These are phyloP conservation scores for Elaphurus davidianus DNA, from an alignment of 2,113 vertebrate genomes.

Conservation along the genomic window DNA sequence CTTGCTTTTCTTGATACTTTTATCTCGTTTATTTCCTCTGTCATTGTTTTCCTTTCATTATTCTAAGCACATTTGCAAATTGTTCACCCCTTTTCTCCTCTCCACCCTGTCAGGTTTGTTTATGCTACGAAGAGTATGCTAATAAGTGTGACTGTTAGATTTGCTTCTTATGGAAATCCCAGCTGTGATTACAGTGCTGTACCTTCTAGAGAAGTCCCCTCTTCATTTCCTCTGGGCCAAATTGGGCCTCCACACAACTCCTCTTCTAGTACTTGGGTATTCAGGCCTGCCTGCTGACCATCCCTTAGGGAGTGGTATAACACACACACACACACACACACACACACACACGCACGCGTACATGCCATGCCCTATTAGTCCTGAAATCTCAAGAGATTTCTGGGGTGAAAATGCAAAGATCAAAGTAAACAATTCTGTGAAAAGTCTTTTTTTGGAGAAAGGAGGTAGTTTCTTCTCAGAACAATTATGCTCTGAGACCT, in stretches of 20 bases:
- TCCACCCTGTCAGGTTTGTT: slow-evolving; percentile 60
- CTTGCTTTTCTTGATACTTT: slow-evolving; percentile 23
- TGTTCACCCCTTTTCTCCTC: slow-evolving; percentile 31
- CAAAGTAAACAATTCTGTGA: background rate
- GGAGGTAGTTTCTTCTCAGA: background rate
- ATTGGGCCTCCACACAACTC: background rate
- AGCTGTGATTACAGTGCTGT: background rate
- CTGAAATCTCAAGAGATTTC: background rate
- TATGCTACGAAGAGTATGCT: slow-evolving; percentile 64
- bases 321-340: background rate
- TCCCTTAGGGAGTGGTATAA: background rate
- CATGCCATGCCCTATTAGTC: background rate
- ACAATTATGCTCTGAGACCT: background rate
- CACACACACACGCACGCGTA: background rate
- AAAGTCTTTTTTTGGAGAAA: background rate
- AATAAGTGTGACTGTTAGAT: slow-evolving; percentile 65
- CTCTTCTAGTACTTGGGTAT: background rate
- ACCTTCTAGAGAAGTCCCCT: background rate
- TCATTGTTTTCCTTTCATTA: slow-evolving; percentile 40
- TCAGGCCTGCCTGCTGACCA: background rate
- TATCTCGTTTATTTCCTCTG: slow-evolving; percentile 11
- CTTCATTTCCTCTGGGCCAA: background rate
- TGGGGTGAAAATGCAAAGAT: slow-evolving; percentile 5
- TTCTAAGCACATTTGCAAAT: slow-evolving; percentile 15
- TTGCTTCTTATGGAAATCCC: slow-evolving; percentile 61